These are phyloP conservation scores for Agelastica alni DNA, from an alignment of 2,888 invertebrate genomes.

Conservation along the genomic window DNA sequence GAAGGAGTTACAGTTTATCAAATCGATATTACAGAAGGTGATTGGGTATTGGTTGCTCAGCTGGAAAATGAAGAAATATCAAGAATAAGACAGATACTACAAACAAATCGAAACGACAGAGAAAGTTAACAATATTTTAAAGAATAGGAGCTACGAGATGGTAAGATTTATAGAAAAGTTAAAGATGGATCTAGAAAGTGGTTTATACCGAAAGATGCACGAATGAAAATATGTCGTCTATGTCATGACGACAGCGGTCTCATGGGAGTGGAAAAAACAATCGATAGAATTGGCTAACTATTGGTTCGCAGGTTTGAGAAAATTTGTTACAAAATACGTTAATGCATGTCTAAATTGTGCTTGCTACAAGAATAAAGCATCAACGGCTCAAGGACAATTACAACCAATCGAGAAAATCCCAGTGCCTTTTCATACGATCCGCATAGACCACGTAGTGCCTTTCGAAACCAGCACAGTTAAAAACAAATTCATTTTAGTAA, in stretches of 20 bases:
- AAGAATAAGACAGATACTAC: slow-evolving; percentile 17
- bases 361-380: slow-evolving; percentile 33
- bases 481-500: slow-evolving; percentile 38
- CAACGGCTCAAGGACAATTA: slow-evolving; percentile 13
- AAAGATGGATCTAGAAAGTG: background rate
- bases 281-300: slow-evolving; percentile 31
- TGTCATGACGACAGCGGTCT: slow-evolving; percentile 33
- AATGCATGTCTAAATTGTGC: slow-evolving; percentile 43
- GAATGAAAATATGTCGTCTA: slow-evolving; percentile 34
- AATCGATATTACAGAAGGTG: slow-evolving; percentile 32
- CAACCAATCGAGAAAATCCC: slow-evolving; percentile 22
- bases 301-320: slow-evolving; percentile 36
- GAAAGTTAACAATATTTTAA: slow-evolving; percentile 12
- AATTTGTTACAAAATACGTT: slow-evolving; percentile 44
- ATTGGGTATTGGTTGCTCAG: slow-evolving; percentile 36
- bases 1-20: slow-evolving; percentile 15
- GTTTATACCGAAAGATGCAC: slow-evolving; percentile 25
- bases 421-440: slow-evolving; percentile 24
- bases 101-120: background rate
- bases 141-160: background rate
- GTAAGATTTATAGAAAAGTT: background rate
- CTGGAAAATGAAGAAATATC: slow-evolving; percentile 32
- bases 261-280: slow-evolving; percentile 32
- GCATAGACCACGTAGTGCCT: slow-evolving; percentile 41
- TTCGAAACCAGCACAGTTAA: slow-evolving; percentile 35